These are phyloP conservation scores for Platycnemis pennipes DNA, from an alignment of 2,888 invertebrate species.

Conservation along the genomic window DNA sequence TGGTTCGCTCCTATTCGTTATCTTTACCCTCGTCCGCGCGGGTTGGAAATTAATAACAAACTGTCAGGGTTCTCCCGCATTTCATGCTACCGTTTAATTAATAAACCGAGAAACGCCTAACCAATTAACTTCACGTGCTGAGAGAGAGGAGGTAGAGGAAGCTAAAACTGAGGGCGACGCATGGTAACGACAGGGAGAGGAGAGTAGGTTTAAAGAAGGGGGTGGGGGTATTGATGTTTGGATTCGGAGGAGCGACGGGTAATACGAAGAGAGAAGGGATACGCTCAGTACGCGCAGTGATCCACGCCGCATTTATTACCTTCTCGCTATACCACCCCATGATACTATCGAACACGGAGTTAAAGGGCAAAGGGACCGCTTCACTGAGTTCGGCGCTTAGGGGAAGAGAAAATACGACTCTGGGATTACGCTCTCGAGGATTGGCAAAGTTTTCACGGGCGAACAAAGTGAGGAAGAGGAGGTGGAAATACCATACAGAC, in stretches of 20 bases:
- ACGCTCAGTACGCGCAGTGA: neutral
- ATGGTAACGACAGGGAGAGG: neutral
- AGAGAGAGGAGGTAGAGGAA: neutral
- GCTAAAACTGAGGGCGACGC: neutral
- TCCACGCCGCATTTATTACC: neutral
- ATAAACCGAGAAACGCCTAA: neutral
- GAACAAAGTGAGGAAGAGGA: slow-evolving; percentile 2
- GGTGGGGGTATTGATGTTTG: neutral
- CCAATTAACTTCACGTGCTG: neutral
- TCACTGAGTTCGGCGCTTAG: neutral
- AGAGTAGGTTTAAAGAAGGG: neutral
- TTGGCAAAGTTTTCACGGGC: neutral
- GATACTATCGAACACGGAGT: neutral
- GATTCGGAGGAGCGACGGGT: neutral
- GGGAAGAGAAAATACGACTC: neutral
- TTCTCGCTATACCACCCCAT: neutral
- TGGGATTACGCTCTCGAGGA: neutral
- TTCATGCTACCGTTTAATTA: neutral
- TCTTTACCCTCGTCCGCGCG: neutral
- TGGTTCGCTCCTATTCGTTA: neutral
- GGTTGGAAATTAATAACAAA: neutral
- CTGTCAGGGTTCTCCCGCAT: neutral
- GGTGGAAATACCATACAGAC: neutral
- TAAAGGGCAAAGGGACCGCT: neutral
- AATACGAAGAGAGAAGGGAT: neutral